These are phyloP conservation scores for Nerophis ophidion DNA, from an alignment of 2,113 vertebrate species.

Conservation along the genomic window DNA sequence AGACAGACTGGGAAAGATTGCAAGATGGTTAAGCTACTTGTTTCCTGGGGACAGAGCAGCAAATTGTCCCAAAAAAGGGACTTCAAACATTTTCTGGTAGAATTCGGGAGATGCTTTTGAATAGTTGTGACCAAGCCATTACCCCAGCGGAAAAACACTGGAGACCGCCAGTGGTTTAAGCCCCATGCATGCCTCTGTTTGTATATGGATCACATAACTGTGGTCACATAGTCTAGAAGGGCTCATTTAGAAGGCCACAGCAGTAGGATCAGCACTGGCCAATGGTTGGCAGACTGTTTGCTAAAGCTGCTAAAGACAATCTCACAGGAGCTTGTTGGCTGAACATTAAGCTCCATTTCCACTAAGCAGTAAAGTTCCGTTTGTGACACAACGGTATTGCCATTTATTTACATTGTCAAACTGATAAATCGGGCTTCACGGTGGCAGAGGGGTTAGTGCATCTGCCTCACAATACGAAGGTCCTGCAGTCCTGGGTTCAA, in stretches of 20 bases:
- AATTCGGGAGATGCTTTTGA: slow-evolving; percentile 44
- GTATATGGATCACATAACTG: slow-evolving; percentile 49
- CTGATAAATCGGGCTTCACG: neutral
- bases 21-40: slow-evolving; percentile 22
- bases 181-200: slow-evolving; percentile 38
- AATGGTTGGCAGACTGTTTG: slow-evolving; percentile 7
- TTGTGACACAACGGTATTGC: neutral
- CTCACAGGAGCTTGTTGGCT: neutral
- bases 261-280: slow-evolving; percentile 17
- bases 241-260: slow-evolving; percentile 50
- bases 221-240: slow-evolving; percentile 51
- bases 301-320: neutral
- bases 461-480: too few species aligned
- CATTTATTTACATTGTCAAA: neutral
- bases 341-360: neutral
- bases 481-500: too few species aligned
- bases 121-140: slow-evolving; percentile 44
- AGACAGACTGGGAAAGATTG: neutral
- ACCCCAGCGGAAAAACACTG: slow-evolving; percentile 19
- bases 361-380: neutral
- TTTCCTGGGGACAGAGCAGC: slow-evolving; percentile 25
- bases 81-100: slow-evolving; percentile 17
- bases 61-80: slow-evolving; percentile 13
- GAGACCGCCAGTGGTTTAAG: slow-evolving; percentile 42
- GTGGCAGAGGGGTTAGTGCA: too few species aligned